Evolutionary conservation across 2,113 vertebrate genomes (phyloP).

Genomic region (Semicossyphus pulcher): DNA sequence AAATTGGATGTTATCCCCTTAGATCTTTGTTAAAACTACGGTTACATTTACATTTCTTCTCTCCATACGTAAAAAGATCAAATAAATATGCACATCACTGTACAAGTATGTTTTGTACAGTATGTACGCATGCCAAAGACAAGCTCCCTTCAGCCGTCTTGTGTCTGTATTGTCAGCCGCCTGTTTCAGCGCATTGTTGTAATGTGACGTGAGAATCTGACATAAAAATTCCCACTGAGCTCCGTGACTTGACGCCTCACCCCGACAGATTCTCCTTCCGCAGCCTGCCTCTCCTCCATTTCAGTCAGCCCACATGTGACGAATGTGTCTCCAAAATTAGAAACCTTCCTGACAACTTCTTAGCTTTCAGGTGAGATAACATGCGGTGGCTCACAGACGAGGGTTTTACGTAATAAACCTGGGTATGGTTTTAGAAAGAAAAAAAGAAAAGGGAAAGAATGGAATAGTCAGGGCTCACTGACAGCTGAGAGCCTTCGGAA

Average conservation of each 20-base stretch:
- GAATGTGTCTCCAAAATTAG: constrained; percentile 45
- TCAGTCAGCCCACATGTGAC: constrained; percentile 34
- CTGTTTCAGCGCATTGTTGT: constrained; percentile 20
- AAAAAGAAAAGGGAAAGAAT: neutral
- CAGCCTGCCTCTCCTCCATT: constrained; percentile 23
- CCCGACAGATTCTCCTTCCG: constrained; percentile 9
- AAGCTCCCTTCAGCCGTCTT: neutral
- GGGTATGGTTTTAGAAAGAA: neutral
- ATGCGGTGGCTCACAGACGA: constrained; percentile 8
- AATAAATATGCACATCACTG: constrained; percentile 12
- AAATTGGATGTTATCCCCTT: constrained; percentile 58
- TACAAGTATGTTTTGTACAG: neutral
- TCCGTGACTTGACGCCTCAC: constrained; percentile 16
- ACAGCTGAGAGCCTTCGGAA: neutral
- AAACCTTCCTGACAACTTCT: constrained; percentile 30
- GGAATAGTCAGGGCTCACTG: neutral
- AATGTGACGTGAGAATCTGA: constrained; percentile 37
- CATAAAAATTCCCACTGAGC: constrained; percentile 14
- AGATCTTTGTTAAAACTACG: constrained; percentile 35
- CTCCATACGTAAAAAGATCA: constrained; percentile 7
- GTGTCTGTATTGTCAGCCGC: constrained; percentile 27
- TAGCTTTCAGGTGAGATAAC: constrained; percentile 17
- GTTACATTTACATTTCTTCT: constrained; percentile 6
- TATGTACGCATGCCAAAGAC: constrained; percentile 23
- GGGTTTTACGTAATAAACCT: constrained; percentile 4